Evolutionary conservation across 2,113 vertebrate species (phyloP).

Genomic region (Aleadryas rufinucha): DNA sequence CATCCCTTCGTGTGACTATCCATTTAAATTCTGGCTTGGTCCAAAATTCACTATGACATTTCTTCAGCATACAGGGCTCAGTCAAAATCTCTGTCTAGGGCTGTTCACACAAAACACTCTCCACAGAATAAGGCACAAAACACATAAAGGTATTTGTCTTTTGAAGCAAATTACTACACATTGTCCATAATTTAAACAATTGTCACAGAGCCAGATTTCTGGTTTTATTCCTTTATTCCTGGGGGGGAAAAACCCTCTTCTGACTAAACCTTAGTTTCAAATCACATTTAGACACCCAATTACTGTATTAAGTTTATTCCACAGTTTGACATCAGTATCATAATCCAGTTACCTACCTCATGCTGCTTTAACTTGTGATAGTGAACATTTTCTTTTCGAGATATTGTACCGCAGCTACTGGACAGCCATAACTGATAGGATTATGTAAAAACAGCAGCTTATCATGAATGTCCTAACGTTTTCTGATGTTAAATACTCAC

Average conservation of each 20-base stretch:
- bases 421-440: constrained; percentile 68
- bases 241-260: background rate
- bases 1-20: background rate
- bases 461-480: constrained; percentile 40
- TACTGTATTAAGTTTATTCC: constrained; percentile 52
- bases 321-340: constrained; percentile 65
- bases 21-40: background rate
- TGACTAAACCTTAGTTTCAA: constrained; percentile 27
- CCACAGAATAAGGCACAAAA: background rate
- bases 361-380: constrained; percentile 66
- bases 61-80: background rate
- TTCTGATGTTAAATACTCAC: constrained; percentile 52
- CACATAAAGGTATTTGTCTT: background rate
- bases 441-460: constrained; percentile 67
- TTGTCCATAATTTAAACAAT: background rate
- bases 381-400: constrained; percentile 51
- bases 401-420: constrained; percentile 10
- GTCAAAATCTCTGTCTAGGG: background rate
- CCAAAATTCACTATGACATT: background rate
- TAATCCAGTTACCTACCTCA: constrained; percentile 65
- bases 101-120: background rate
- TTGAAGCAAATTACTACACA: background rate
- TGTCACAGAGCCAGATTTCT: background rate
- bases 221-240: background rate
- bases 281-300: constrained; percentile 56